Percentiles rank a stretch among this genome's conserved stretches.
phyloP scores from a whole-genome alignment of 1,140 invertebrate species.

The Megathymus violae region DNA sequence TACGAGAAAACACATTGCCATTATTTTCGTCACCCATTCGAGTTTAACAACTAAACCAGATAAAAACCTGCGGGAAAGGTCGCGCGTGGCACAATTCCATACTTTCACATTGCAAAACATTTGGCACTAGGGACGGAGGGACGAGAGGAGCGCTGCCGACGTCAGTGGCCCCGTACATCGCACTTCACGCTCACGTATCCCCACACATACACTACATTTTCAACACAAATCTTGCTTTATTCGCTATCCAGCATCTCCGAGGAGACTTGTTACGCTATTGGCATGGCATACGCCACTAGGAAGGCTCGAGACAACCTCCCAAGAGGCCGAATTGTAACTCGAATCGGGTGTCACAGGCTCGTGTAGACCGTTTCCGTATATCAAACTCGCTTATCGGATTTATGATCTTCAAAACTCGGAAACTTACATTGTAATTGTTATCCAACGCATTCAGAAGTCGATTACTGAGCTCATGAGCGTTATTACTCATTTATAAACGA shows the following conservation, averaged over 20 bases:
- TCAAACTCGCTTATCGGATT: slow-evolving; percentile 65
- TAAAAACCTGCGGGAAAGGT: slow-evolving; percentile 71
- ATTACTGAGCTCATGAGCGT: slow-evolving; percentile 84
- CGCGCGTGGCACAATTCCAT: slow-evolving; percentile 80
- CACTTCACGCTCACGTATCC: slow-evolving; percentile 74
- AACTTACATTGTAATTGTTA: slow-evolving; percentile 85
- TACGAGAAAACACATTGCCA: slow-evolving; percentile 58
- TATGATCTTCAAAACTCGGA: slow-evolving; percentile 73
- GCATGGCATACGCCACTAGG: slow-evolving; percentile 46
- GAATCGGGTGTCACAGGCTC: slow-evolving; percentile 80
- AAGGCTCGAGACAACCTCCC: slow-evolving; percentile 61
- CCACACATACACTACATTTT: slow-evolving; percentile 63
- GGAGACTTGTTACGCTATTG: slow-evolving; percentile 45
- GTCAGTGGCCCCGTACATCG: slow-evolving; percentile 78
- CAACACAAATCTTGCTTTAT: slow-evolving; percentile 51
- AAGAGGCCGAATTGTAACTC: slow-evolving; percentile 71
- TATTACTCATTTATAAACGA: slow-evolving; percentile 84
- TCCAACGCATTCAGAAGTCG: slow-evolving; percentile 84
- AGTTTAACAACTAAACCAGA: slow-evolving; percentile 42
- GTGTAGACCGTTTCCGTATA: slow-evolving; percentile 78
- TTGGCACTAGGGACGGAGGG: slow-evolving; percentile 81
- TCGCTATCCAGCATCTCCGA: slow-evolving; percentile 39
- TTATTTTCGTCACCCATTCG: slow-evolving; percentile 34
- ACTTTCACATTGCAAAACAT: slow-evolving; percentile 84
- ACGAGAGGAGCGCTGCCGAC: slow-evolving; percentile 73